These are phyloP conservation scores for Myathropa florea DNA, from an alignment of 2,888 invertebrate species.

Conservation along the genomic window DNA sequence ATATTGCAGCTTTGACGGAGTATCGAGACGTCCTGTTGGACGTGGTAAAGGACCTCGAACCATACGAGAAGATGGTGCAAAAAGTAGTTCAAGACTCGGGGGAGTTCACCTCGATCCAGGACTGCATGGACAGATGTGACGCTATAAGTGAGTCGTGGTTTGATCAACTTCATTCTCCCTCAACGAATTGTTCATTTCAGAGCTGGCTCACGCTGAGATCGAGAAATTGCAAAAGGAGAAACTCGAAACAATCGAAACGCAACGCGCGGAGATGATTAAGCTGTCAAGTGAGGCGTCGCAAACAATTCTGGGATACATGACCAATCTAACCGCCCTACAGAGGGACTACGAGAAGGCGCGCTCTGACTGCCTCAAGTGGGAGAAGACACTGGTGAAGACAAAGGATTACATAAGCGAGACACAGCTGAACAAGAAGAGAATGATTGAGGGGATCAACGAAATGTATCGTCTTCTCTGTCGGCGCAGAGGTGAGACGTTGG, in stretches of 20 bases:
- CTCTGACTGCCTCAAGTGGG: slow-evolving; percentile 77
- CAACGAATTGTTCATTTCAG: slow-evolving; percentile 71
- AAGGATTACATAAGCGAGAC: slow-evolving; percentile 74
- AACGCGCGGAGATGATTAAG: slow-evolving; percentile 78
- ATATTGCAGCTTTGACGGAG: slow-evolving; percentile 73
- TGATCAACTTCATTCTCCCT: not conserved
- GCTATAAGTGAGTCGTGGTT: slow-evolving; percentile 76
- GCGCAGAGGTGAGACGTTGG: slow-evolving; percentile 12
- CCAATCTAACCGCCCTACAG: slow-evolving; percentile 77
- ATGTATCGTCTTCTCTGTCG: slow-evolving; percentile 76
- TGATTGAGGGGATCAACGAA: slow-evolving; percentile 76
- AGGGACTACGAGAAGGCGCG: slow-evolving; percentile 76
- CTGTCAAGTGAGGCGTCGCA: slow-evolving; percentile 78
- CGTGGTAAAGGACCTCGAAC: slow-evolving; percentile 77
- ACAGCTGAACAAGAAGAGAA: slow-evolving; percentile 73
- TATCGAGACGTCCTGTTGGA: slow-evolving; percentile 76
- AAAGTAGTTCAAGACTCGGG: slow-evolving; percentile 78
- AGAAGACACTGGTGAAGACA: slow-evolving; percentile 76
- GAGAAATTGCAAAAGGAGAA: slow-evolving; percentile 76
- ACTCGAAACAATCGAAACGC: slow-evolving; percentile 76
- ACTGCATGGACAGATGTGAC: slow-evolving; percentile 80
- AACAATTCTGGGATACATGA: slow-evolving; percentile 78
- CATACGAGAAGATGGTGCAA: slow-evolving; percentile 77
- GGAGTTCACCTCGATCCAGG: slow-evolving; percentile 76
- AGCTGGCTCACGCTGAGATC: slow-evolving; percentile 79